phyloP scores from a whole-genome alignment of 1,140 invertebrate genomes.

The Vanessa tameamea region DNA sequence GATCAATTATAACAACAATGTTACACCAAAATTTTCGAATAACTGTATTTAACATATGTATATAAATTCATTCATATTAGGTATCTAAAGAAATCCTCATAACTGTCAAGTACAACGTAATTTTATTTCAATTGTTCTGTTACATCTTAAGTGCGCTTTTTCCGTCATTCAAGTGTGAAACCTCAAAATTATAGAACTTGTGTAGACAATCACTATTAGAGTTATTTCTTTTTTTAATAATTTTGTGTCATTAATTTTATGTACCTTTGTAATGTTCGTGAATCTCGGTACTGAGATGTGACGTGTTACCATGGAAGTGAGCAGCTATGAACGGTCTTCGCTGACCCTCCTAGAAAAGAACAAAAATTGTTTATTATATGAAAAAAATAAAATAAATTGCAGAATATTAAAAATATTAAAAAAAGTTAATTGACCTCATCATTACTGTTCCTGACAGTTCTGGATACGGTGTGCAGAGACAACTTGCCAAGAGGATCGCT shows the following conservation, averaged over 20 bases:
- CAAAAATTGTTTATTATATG: not conserved
- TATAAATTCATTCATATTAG: too few relatives aligned
- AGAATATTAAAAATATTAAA: not conserved
- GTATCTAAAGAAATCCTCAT: not conserved
- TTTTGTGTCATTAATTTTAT: too few relatives aligned
- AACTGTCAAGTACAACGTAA: too few relatives aligned
- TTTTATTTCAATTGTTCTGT: too few relatives aligned
- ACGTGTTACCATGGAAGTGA: constrained; percentile 75
- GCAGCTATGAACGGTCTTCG: constrained; percentile 69
- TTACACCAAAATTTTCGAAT: not conserved
- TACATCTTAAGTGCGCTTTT: too few relatives aligned
- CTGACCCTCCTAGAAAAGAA: constrained; percentile 36
- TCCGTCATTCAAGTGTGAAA: too few relatives aligned
- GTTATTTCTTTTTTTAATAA: too few relatives aligned
- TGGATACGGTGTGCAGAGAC: constrained; percentile 54
- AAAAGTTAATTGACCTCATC: constrained; percentile 45
- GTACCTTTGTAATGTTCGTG: constrained; percentile 74
- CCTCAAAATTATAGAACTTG: too few relatives aligned
- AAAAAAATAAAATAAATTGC: not conserved
- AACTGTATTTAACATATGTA: not conserved
- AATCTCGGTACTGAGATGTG: constrained; percentile 61
- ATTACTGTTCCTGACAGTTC: constrained; percentile 65
- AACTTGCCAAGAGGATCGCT: constrained; percentile 42
- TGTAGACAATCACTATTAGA: too few relatives aligned
- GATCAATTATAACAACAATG: not conserved